Evolutionary conservation across 2,113 vertebrate genomes (phyloP).

Genomic region (Typhlomys cinereus): DNA sequence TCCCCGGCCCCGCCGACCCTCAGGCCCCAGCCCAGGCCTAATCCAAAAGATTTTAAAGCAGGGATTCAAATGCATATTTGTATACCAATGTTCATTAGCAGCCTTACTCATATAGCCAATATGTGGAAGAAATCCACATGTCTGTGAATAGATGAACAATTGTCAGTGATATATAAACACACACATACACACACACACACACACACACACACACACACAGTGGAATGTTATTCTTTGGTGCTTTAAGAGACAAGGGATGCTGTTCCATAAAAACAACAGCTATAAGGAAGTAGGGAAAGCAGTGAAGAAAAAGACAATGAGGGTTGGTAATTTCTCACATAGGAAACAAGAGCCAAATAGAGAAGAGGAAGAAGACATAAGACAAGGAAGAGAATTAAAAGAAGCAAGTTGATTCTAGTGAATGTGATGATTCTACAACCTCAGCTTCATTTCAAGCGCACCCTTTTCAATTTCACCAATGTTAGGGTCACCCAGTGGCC

Average conservation of each 20-base stretch:
- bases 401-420: neutral
- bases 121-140: neutral
- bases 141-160: neutral
- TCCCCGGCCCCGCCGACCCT: too few relatives aligned
- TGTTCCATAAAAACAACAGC: neutral
- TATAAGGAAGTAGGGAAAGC: neutral
- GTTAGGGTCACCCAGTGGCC: neutral
- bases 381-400: neutral
- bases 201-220: neutral
- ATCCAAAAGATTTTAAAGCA: neutral
- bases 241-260: neutral
- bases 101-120: neutral
- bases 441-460: neutral
- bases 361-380: too few relatives aligned
- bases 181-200: neutral
- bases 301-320: neutral
- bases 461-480: neutral
- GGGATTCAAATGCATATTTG: neutral
- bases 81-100: neutral
- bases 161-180: neutral
- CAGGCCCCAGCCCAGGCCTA: too few relatives aligned
- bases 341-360: neutral
- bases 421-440: neutral
- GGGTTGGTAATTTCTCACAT: neutral
- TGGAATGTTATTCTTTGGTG: neutral